Conservation (phyloP, 2,888 invertebrate genomes). For the Plutella xylostella region DNA sequence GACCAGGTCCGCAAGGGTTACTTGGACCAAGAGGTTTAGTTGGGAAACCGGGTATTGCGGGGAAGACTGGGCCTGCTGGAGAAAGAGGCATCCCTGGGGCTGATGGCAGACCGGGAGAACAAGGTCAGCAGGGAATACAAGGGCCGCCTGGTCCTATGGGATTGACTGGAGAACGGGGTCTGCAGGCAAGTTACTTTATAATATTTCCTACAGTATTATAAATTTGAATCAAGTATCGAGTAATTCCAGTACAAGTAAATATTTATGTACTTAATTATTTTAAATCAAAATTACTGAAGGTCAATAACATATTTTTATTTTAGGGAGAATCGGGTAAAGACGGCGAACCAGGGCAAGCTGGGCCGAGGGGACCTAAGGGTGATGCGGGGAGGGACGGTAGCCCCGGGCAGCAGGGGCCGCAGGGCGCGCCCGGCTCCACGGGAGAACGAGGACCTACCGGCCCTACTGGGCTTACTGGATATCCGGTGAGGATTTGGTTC, state of each 20-base stretch:
- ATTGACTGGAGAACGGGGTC: constrained; percentile 81
- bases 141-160: constrained; percentile 85
- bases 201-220: too few relatives aligned
- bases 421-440: constrained; percentile 77
- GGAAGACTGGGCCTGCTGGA: constrained; percentile 77
- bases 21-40: constrained; percentile 72
- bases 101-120: constrained; percentile 88
- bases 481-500: constrained; percentile 71
- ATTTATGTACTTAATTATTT: background rate
- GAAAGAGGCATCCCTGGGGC: constrained; percentile 83
- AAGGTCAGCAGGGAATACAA: constrained; percentile 82
- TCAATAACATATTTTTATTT: constrained; percentile 30
- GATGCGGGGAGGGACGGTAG: constrained; percentile 83
- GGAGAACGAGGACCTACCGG: constrained; percentile 85
- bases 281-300: background rate
- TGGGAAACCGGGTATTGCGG: constrained; percentile 78
- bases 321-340: constrained; percentile 85
- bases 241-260: too few relatives aligned
- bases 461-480: constrained; percentile 81
- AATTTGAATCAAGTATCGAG: too few relatives aligned
- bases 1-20: constrained; percentile 76
- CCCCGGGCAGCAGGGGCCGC: constrained; percentile 79
- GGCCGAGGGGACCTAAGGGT: constrained; percentile 81
- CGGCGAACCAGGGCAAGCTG: constrained; percentile 81
- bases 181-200: constrained; percentile 69